A percentile compares a stretch with the other conserved stretches of the same genome.
Evolutionary conservation across 1,140 invertebrate species (phyloP).

Genomic region (Polypedilum pembai): DNA sequence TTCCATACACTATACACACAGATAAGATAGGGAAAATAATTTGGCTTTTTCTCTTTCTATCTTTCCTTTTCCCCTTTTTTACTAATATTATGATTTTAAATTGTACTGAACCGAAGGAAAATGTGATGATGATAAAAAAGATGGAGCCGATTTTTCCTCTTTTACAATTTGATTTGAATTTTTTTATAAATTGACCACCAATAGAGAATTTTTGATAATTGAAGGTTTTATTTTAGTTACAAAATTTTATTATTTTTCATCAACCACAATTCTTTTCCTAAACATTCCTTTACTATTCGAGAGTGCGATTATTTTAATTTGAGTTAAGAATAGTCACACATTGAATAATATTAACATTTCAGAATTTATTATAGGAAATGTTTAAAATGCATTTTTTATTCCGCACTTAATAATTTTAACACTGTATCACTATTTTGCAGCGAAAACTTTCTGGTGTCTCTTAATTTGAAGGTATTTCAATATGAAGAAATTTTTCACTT

Average conservation of each 20-base stretch:
- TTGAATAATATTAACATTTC: background rate
- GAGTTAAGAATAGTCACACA: background rate
- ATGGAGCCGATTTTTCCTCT: constrained; percentile 1
- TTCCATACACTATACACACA: background rate
- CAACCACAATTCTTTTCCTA: too few relatives aligned
- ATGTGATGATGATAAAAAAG: constrained; percentile 1
- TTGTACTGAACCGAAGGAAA: background rate
- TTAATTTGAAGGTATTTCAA: background rate
- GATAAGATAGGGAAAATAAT: background rate
- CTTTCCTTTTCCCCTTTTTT: background rate
- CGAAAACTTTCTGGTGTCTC: background rate
- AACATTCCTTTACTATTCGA: too few relatives aligned
- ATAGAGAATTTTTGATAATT: background rate
- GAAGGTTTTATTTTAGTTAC: background rate
- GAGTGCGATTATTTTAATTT: background rate
- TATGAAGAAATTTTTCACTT: background rate
- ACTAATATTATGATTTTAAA: background rate
- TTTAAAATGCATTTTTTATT: background rate
- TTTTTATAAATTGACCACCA: background rate
- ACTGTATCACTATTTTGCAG: constrained; percentile 27
- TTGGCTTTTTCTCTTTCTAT: background rate
- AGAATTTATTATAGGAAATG: background rate
- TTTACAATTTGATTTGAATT: background rate
- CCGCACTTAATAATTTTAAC: background rate
- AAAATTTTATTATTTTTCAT: background rate